Evolutionary conservation across 2,888 invertebrate species (phyloP).

Genomic region (Priapulus caudatus): DNA sequence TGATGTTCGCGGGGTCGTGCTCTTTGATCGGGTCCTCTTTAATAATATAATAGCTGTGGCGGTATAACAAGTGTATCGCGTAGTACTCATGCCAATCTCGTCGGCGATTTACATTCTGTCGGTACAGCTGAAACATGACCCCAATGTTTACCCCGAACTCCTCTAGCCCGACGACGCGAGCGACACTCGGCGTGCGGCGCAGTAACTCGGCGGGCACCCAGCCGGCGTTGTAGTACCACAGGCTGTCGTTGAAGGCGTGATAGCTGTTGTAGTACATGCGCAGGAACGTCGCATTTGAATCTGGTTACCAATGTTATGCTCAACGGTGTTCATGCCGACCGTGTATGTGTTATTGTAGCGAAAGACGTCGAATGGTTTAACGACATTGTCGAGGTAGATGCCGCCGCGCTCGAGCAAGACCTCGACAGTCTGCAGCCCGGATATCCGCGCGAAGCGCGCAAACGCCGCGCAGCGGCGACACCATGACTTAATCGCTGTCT

Average conservation of each 20-base stretch:
- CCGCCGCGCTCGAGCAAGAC: neutral
- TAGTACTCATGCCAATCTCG: neutral
- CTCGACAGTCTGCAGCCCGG: no score
- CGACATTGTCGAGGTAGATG: constrained; percentile 1
- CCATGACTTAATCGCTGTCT: no score
- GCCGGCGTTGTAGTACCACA: neutral
- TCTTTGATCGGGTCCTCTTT: constrained; percentile 1
- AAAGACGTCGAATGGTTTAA: neutral
- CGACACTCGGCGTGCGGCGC: neutral
- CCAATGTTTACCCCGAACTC: neutral
- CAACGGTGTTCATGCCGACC: neutral
- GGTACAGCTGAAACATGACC: neutral
- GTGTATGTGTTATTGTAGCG: neutral
- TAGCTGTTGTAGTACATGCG: neutral
- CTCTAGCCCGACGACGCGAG: neutral
- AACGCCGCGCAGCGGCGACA: no score
- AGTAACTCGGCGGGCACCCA: neutral
- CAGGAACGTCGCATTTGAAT: neutral
- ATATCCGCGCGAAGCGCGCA: no score
- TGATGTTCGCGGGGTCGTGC: neutral
- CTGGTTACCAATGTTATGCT: neutral
- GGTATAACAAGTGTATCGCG: neutral
- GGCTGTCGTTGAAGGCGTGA: neutral
- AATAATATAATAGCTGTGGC: neutral
- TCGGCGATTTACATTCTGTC: neutral